phyloP scores from a whole-genome alignment of 2,113 vertebrate genomes.

The Pachyramphus minor region DNA sequence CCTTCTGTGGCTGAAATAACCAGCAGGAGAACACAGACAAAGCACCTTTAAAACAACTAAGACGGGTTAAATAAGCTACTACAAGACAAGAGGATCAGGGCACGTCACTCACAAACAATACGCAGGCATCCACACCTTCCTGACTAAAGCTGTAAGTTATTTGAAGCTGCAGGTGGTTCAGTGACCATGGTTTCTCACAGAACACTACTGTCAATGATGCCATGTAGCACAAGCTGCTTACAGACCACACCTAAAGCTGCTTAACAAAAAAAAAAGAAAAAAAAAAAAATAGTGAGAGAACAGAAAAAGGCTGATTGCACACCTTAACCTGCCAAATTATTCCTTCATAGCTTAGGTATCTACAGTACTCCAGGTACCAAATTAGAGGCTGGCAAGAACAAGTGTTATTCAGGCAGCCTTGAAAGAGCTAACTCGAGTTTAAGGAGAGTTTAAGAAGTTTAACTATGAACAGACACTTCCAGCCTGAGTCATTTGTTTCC shows the following conservation, averaged over 20 bases:
- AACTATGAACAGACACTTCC: background rate
- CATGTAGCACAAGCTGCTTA: background rate
- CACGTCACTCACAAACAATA: accelerated
- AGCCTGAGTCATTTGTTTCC: constrained; percentile 7
- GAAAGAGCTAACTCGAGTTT: background rate
- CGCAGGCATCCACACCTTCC: background rate
- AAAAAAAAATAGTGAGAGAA: no score
- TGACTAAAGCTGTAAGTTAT: background rate
- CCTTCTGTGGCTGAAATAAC: background rate
- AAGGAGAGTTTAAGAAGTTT: background rate
- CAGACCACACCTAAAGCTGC: constrained; percentile 5
- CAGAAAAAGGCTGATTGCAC: background rate
- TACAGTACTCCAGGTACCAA: background rate
- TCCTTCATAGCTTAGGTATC: background rate
- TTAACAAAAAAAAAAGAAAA: background rate
- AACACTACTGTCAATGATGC: background rate
- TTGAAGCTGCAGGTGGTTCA: background rate
- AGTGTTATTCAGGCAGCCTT: background rate
- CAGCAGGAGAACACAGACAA: background rate
- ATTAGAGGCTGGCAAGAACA: background rate
- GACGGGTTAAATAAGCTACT: background rate
- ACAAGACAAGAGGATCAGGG: background rate
- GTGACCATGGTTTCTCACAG: background rate
- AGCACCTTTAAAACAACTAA: background rate
- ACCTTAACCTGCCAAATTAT: background rate